A percentile compares a stretch with the other conserved stretches of the same genome.
These are phyloP conservation scores for Elysia crispata DNA, from an alignment of 2,888 invertebrate genomes.

Conservation along the genomic window DNA sequence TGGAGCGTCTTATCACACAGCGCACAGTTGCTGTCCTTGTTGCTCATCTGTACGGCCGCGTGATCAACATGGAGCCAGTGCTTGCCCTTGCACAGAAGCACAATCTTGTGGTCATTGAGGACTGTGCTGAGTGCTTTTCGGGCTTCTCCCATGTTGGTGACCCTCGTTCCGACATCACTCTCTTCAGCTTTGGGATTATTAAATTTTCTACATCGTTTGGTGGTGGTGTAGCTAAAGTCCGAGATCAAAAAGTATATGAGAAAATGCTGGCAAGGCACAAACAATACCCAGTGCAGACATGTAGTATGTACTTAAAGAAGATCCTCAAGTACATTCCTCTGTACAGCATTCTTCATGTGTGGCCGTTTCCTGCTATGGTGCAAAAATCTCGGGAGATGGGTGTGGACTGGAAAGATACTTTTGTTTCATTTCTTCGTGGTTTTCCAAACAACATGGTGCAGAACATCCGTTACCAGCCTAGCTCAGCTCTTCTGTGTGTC, in stretches of 20 bases:
- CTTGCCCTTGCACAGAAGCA: slow-evolving; percentile 66
- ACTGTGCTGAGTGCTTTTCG: slow-evolving; percentile 76
- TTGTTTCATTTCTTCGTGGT: slow-evolving; percentile 71
- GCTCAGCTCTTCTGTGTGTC: slow-evolving; percentile 69
- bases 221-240: slow-evolving; percentile 75
- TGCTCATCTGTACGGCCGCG: slow-evolving; percentile 76
- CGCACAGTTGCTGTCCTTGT: slow-evolving; percentile 75
- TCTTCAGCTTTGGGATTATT: slow-evolving; percentile 78
- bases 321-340: slow-evolving; percentile 71
- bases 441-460: slow-evolving; percentile 71
- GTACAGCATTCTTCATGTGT: slow-evolving; percentile 64
- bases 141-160: slow-evolving; percentile 75
- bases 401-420: slow-evolving; percentile 64
- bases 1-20: slow-evolving; percentile 70
- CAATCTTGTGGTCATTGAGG: slow-evolving; percentile 73
- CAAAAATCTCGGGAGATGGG: slow-evolving; percentile 54
- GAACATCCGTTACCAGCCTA: slow-evolving; percentile 71
- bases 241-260: slow-evolving; percentile 59
- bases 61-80: slow-evolving; percentile 70
- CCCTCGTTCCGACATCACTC: slow-evolving; percentile 70
- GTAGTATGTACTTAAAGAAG: slow-evolving; percentile 70
- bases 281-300: slow-evolving; percentile 65
- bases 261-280: slow-evolving; percentile 65
- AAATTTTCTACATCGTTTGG: slow-evolving; percentile 76
- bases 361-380: neutral